Evolutionary conservation across 2,888 invertebrate genomes (phyloP), one percentile per base, ranked within the genome.

Genomic region (Hirtodrosophila confusa): DNA sequence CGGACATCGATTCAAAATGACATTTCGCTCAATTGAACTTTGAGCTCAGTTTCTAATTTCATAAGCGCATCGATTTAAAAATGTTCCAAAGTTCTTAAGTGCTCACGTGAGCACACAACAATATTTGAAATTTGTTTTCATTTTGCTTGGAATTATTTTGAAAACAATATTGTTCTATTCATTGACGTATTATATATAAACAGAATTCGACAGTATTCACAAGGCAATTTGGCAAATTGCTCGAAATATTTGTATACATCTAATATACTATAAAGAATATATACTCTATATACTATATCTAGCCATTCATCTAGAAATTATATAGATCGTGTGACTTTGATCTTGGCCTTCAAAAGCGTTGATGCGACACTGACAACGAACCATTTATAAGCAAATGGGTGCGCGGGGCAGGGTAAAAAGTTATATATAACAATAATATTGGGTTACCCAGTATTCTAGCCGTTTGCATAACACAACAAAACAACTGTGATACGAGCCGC

Each of bases 291-390:
- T 10, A 9, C 2, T 17, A 23, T 43, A 39, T 40, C 10, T 8
- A 17, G 2, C 17, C 17, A 17, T 17, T 17, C 17, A 17, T 17
- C 50, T 44, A 44, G 5, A 51, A 50, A 39, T 27, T 27, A 33
- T 36, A 64, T 60, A 63, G 61, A 57, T 54, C 72, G 61, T 75
- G 75, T 82, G 88, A 85, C 88, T 69, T 82, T 88, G 82, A 88
- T 87, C 86, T 78, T 87, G 79, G 88, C 82, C 82, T 82, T 87
- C 86, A 86, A 58, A 69, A 33, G 5, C 39, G 37, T 4, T 27
- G 4, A 31, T 1, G 9, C 37, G 17, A 51, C 27, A 24, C 17
- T 17, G 17, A 17, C 17, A 17, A n/a, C n/a, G n/a, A n/a, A n/a
- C n/a, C n/a, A n/a, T n/a, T n/a, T n/a, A n/a, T n/a, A n/a, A n/a